phyloP scores from a whole-genome alignment of 37 sponge, comb jelly and placozoan species.

The Mnemiopsis leidyi region DNA sequence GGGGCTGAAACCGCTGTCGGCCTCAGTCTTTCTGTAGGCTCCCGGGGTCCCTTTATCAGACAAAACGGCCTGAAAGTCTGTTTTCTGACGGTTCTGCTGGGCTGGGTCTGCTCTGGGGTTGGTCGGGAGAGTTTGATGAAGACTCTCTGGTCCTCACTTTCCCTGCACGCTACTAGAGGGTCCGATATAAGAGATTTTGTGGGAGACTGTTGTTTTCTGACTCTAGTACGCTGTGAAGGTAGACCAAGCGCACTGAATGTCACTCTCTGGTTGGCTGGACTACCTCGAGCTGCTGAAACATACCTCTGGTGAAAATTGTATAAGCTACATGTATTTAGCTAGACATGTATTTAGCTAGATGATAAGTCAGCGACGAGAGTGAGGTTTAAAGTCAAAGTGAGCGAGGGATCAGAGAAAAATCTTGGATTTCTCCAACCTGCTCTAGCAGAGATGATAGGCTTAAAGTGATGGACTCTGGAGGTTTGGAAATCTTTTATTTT shows the following conservation, averaged over 20 bases:
- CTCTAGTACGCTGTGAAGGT: neutral
- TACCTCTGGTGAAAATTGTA: no score
- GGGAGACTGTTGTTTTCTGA: neutral
- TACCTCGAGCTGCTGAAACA: neutral
- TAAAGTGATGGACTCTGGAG: neutral
- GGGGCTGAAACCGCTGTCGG: neutral
- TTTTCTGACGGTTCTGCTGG: neutral
- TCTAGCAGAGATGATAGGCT: slow-evolving; percentile 17
- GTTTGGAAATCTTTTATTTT: neutral
- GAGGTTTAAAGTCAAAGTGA: no score
- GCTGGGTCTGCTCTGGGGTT: neutral
- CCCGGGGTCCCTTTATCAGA: neutral
- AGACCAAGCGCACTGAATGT: slow-evolving; percentile 32
- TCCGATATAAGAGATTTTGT: neutral
- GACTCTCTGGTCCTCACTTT: neutral
- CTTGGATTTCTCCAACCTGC: neutral
- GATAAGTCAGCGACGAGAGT: no score
- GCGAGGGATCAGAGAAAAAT: no score
- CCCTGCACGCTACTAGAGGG: neutral
- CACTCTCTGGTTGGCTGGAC: neutral
- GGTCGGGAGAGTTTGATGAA: slow-evolving; percentile 39
- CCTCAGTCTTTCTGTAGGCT: neutral
- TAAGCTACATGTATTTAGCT: no score
- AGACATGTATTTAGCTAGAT: no score
- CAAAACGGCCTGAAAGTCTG: slow-evolving; percentile 31